Evolutionary conservation across 1,140 invertebrate genomes (phyloP).

Genomic region (Plodia interpunctella): DNA sequence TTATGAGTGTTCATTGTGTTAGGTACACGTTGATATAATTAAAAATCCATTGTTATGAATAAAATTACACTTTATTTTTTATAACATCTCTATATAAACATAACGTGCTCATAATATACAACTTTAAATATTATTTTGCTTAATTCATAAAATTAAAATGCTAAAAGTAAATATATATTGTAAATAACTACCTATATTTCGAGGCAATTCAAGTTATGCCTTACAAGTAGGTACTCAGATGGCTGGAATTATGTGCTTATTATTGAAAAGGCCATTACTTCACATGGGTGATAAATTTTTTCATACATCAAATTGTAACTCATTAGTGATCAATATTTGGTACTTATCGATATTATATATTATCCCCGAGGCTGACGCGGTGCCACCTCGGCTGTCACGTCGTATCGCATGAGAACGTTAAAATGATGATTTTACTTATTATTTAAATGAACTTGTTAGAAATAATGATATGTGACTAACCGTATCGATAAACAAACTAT

Average conservation of each 20-base stretch:
- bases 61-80: not conserved
- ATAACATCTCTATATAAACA: not conserved
- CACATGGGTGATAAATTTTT: not conserved
- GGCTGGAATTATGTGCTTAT: not conserved
- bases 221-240: constrained; percentile 10
- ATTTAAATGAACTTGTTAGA: constrained; percentile 50
- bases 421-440: constrained; percentile 33
- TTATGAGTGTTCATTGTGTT: no score
- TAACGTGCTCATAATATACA: not conserved
- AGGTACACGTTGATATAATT: no score
- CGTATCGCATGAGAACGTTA: not conserved
- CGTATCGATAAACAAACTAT: constrained; percentile 50
- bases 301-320: not conserved
- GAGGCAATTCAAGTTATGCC: constrained; percentile 11
- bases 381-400: not conserved
- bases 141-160: not conserved
- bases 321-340: not conserved
- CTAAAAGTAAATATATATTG: constrained; percentile 4
- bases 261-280: constrained; percentile 11
- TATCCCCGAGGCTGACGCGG: not conserved
- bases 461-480: constrained; percentile 68
- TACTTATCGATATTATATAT: not conserved
- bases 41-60: not conserved
- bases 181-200: constrained; percentile 17
- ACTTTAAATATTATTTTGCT: not conserved